Evolutionary conservation across 2,113 vertebrate genomes (phyloP), one percentile per base, ranked within the genome.

Genomic region (Calyptommatus sinebrachiatus): DNA sequence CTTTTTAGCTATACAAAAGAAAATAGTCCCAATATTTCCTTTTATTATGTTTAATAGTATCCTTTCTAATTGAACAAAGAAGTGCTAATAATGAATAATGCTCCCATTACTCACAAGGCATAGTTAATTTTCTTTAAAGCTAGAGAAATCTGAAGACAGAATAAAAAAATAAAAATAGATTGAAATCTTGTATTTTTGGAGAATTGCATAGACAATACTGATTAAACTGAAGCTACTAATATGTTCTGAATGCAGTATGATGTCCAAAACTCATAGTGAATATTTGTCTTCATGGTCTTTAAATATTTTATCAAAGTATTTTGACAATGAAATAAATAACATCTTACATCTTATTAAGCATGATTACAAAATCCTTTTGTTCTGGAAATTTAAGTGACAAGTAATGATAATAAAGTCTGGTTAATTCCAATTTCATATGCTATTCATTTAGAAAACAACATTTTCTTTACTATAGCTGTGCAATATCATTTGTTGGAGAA

Each of bases 1-100:
- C 46, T 29, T 41, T 5, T 4, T 26, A 79, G 31, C 48, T 1
- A n/a, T 70, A 18, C 31, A 78, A 61, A 5, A 8, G 5, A 61
- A 26, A 71, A 62, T 53, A n/a, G 50, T 77, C n/a, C 35, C 24
- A 11, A 53, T 11, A 69, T 71, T 21, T 71, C 26, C 61, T 61
- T 72, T 73, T 8, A 14, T 79, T 79, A 72, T 29, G n/a, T 16
- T 79, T 72, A 79, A 79, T 53, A 66, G 26, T 16, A 79, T 77
- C 8, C 1, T 57, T 22, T 8, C 31, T 28, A 65, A 65, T 65
- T 65, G 63, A 65, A 11, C 53, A 24, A 69, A n/a, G 28, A 11
- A 65, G 41, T 66, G 22, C 28, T 14, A n/a, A 45, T 24, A n/a
- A 78, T 70, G 29, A 70, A 24, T 61, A 61, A 60, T 70, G 41